phyloP scores from a whole-genome alignment of 2,113 vertebrate genomes.

The Prinia subflava region DNA sequence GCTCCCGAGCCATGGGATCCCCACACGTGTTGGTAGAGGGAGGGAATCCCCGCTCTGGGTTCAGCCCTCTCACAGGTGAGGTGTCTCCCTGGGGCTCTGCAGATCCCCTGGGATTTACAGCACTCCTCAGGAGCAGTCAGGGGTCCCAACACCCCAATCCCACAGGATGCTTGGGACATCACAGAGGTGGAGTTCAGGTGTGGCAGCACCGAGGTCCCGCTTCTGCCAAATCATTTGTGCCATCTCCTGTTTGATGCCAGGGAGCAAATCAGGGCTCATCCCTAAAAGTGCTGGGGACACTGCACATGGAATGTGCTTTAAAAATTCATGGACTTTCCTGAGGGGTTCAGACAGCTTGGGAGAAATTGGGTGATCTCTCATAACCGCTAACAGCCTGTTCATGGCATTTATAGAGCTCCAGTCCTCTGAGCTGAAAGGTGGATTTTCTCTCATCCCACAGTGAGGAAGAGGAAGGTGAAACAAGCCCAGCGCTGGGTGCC shows the following conservation, averaged over 20 bases:
- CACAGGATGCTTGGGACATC: neutral
- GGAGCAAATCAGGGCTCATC: neutral
- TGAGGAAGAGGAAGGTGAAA: neutral
- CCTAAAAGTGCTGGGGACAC: neutral
- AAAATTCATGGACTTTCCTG: neutral
- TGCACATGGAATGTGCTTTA: neutral
- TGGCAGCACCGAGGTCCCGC: accelerated
- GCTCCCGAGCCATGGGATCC: accelerated
- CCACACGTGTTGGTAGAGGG: accelerated
- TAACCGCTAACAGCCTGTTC: neutral
- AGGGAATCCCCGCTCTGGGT: neutral
- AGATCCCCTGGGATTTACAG: neutral
- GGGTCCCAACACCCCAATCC: neutral
- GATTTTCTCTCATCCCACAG: accelerated
- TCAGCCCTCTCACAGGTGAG: neutral
- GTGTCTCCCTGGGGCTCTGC: neutral
- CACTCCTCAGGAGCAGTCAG: accelerated
- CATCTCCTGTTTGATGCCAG: neutral
- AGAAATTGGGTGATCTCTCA: neutral
- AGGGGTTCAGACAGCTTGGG: neutral
- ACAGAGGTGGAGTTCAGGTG: accelerated
- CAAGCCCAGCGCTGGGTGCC: accelerated
- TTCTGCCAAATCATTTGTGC: neutral
- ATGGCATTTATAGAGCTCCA: accelerated
- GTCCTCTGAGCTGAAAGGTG: neutral